Evolutionary conservation across 2,797 vertebrate genomes (phyloP).

Genomic region (Cuculus canorus): DNA sequence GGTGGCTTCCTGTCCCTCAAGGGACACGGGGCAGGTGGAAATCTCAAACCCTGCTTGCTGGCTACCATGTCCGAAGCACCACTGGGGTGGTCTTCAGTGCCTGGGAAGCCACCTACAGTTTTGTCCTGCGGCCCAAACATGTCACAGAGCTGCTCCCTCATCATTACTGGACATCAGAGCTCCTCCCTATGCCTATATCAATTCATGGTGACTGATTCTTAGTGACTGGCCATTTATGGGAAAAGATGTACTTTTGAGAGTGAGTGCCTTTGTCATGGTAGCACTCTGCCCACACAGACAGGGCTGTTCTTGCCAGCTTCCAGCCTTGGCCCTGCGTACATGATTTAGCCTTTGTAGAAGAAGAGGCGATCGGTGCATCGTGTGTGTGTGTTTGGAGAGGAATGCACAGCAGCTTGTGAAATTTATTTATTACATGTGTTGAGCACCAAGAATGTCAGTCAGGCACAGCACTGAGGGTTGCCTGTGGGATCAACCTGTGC

Average conservation of each 20-base stretch:
- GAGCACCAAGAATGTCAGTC: neutral
- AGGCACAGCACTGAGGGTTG: neutral
- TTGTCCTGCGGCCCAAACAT: neutral
- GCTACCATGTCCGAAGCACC: neutral
- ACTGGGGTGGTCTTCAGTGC: neutral
- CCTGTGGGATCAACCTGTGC: neutral
- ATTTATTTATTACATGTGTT: neutral
- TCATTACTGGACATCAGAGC: neutral
- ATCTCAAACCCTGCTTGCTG: rapidly evolving
- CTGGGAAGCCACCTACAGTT: neutral
- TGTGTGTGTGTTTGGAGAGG: neutral
- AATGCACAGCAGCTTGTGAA: neutral
- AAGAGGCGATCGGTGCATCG: neutral
- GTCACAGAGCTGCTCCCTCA: neutral
- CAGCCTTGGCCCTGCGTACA: neutral
- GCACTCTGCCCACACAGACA: neutral
- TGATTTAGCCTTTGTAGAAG: neutral
- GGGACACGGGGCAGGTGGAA: neutral
- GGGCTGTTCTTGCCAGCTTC: neutral
- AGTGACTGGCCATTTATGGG: slow-evolving; percentile 62
- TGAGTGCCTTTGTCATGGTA: neutral
- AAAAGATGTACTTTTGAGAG: slow-evolving; percentile 55
- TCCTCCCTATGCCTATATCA: neutral
- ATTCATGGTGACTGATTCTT: neutral
- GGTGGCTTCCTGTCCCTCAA: neutral